Percentiles rank a stretch among this genome's conserved stretches.
Conservation (phyloP, 1,140 invertebrate genomes). For the Diorhabda elongata region DNA sequence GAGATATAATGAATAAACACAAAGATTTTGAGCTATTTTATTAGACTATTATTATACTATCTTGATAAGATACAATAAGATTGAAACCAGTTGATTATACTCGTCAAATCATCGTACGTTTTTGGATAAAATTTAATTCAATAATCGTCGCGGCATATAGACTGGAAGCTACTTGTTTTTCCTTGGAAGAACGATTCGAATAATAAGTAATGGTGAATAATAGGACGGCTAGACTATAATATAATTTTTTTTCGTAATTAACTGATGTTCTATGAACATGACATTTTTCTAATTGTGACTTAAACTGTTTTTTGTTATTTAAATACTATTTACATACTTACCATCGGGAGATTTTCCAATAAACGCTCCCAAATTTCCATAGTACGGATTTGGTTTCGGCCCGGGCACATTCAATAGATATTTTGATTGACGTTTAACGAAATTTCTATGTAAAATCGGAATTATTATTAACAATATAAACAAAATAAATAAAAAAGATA, state of each 20-base stretch:
- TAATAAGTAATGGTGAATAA: not conserved
- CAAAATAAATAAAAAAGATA: not conserved
- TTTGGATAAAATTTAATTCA: too few relatives aligned
- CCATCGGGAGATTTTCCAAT: not conserved
- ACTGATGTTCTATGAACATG: not conserved
- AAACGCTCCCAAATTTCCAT: conserved; percentile 7
- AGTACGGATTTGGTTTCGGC: conserved; percentile 6
- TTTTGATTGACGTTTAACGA: not conserved
- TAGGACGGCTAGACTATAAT: not conserved
- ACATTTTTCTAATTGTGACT: not conserved
- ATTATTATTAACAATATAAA: not conserved
- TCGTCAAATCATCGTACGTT: too few relatives aligned
- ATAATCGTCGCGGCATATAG: not conserved
- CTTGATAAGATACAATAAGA: too few relatives aligned
- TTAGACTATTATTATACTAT: too few relatives aligned
- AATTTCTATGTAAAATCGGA: not conserved
- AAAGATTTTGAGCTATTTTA: too few relatives aligned
- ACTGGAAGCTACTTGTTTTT: not conserved
- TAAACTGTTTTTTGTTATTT: not conserved
- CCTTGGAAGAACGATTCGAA: not conserved
- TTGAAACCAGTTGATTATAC: too few relatives aligned
- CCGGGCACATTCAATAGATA: conserved; percentile 8
- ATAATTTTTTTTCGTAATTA: not conserved
- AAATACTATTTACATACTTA: conserved; percentile 1
- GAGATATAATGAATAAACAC: too few relatives aligned